Evolutionary conservation across 2,797 vertebrate genomes (phyloP).

Genomic region (Lemur catta): DNA sequence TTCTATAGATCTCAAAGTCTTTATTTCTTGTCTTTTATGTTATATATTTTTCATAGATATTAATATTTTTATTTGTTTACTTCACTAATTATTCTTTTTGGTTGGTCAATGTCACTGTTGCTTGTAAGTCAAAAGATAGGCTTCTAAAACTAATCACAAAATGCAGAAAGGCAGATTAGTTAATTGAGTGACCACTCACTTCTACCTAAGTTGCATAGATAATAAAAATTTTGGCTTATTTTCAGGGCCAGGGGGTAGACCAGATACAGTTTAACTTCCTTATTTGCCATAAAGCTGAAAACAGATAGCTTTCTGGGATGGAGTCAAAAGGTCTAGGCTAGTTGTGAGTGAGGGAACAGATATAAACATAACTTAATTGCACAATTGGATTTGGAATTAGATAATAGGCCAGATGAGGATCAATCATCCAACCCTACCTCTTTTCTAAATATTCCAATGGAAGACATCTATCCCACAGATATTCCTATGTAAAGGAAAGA

Average conservation of each 20-base stretch:
- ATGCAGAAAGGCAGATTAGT: not conserved
- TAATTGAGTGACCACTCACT: not conserved
- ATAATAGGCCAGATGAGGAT: not conserved
- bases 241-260: not conserved
- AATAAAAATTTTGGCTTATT: not conserved
- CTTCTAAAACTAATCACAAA: not conserved
- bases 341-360: not conserved
- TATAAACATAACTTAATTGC: not conserved
- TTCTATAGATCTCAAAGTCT: not conserved
- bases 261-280: not conserved
- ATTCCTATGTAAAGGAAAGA: not conserved
- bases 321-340: not conserved
- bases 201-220: not conserved
- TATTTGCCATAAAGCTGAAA: not conserved
- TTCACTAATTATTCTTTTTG: not conserved
- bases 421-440: accelerated
- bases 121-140: not conserved
- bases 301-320: not conserved
- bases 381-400: not conserved
- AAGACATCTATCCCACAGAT: not conserved
- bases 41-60: not conserved
- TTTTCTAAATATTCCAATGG: not conserved
- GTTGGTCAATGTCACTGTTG: not conserved
- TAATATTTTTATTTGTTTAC: not conserved
- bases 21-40: not conserved